A percentile compares a stretch with the other conserved stretches of the same genome.
Conservation (phyloP, 1,140 invertebrate genomes). For the Notospermus geniculatus region DNA sequence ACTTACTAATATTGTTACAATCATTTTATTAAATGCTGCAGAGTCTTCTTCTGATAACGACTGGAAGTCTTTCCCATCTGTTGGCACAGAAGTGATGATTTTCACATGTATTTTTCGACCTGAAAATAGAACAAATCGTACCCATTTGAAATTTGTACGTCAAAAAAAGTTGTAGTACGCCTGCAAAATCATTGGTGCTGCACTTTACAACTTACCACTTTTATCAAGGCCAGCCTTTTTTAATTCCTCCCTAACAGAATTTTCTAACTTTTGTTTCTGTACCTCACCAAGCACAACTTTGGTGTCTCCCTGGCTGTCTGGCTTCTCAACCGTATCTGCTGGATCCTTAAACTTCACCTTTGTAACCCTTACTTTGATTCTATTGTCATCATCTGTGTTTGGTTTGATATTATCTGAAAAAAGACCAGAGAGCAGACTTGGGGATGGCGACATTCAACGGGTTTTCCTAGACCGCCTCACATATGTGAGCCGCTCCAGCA, state of each 20-base stretch:
- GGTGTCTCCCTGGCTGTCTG: not conserved
- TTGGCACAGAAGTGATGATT: conserved; percentile 36
- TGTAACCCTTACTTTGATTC: conserved; percentile 33
- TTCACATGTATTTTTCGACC: conserved; percentile 40
- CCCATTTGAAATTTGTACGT: too few relatives aligned
- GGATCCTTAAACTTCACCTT: conserved; percentile 18
- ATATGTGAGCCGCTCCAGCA: too few relatives aligned
- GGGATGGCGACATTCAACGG: too few relatives aligned
- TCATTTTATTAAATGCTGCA: conserved; percentile 40
- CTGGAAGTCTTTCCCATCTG: conserved; percentile 33
- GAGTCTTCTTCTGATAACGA: conserved; percentile 38
- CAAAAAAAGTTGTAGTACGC: too few relatives aligned
- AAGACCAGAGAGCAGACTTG: too few relatives aligned
- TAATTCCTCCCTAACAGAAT: conserved; percentile 33
- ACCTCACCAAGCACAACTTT: not conserved
- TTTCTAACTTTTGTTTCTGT: conserved; percentile 30
- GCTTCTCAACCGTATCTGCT: not conserved
- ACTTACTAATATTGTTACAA: conserved; percentile 41
- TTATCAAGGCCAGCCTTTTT: conserved; percentile 40
- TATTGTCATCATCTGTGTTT: too few relatives aligned
- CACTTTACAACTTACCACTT: conserved; percentile 32
- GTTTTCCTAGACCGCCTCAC: too few relatives aligned
- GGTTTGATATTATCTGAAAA: too few relatives aligned
- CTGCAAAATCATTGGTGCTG: too few relatives aligned
- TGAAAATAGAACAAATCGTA: conserved; percentile 13